These are phyloP conservation scores for Tupiocoris notatus DNA, from an alignment of 2,888 invertebrate genomes.

Conservation along the genomic window DNA sequence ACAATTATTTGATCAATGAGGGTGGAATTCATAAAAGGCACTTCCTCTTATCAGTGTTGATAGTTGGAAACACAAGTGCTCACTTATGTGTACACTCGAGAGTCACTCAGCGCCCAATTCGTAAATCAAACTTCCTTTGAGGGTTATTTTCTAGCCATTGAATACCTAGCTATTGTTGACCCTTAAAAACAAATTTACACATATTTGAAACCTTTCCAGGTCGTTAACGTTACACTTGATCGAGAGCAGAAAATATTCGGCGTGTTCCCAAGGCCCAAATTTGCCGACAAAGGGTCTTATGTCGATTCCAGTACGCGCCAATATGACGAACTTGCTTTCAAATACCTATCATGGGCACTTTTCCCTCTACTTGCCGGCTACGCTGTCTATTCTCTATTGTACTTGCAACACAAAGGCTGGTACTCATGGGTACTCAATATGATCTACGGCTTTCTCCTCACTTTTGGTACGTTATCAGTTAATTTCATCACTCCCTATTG, in stretches of 20 bases:
- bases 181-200: too few species aligned
- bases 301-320: conserved; percentile 88
- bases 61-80: too few species aligned
- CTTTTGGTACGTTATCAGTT: conserved; percentile 64
- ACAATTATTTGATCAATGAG: too few species aligned
- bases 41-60: too few species aligned
- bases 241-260: conserved; percentile 73
- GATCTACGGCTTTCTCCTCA: conserved; percentile 95
- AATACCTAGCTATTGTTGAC: too few species aligned
- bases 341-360: conserved; percentile 92
- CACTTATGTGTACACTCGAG: too few species aligned
- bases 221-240: conserved; percentile 77
- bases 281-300: conserved; percentile 95
- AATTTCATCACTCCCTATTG: background rate
- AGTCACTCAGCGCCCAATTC: too few species aligned
- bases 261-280: conserved; percentile 72
- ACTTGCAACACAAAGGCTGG: conserved; percentile 98
- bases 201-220: too few species aligned
- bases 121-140: too few species aligned
- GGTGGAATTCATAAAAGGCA: too few species aligned
- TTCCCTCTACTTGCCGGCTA: conserved; percentile 93
- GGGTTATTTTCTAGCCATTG: too few species aligned
- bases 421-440: conserved; percentile 96
- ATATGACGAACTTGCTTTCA: conserved; percentile 94
- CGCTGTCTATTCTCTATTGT: conserved; percentile 89